phyloP scores from a whole-genome alignment of 2,113 vertebrate genomes.

The Melanostigma gelatinosum region DNA sequence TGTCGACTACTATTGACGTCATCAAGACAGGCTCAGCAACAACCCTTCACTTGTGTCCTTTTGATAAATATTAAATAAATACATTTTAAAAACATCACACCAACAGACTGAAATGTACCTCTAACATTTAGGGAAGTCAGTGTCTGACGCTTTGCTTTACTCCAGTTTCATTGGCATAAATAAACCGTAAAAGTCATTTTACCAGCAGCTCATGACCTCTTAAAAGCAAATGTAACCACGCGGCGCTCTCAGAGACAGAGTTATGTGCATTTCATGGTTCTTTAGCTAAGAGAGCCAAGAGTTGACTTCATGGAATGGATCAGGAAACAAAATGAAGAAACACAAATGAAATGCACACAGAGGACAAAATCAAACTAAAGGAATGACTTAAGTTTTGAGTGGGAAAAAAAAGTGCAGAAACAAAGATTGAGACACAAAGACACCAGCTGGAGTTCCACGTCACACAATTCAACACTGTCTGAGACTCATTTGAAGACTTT shows the following conservation, averaged over 20 bases:
- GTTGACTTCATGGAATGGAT: constrained; percentile 32
- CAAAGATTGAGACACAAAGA: background rate
- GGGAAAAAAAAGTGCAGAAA: background rate
- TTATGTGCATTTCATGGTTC: background rate
- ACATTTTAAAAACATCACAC: constrained; percentile 21
- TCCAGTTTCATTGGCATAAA: constrained; percentile 36
- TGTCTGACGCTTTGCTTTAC: constrained; percentile 1
- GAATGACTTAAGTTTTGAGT: background rate
- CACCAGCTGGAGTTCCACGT: background rate
- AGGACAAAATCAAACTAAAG: background rate
- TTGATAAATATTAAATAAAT: constrained; percentile 63
- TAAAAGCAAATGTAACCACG: constrained; percentile 18
- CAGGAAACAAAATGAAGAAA: background rate
- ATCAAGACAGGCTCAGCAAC: background rate
- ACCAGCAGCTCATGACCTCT: constrained; percentile 43
- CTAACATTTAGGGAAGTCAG: background rate
- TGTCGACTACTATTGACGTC: background rate
- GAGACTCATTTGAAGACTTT: background rate
- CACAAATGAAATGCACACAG: background rate
- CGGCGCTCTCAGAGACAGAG: constrained; percentile 1
- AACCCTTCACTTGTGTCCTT: constrained; percentile 16
- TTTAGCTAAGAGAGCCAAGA: background rate
- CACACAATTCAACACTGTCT: background rate
- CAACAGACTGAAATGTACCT: constrained; percentile 27
- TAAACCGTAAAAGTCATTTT: constrained; percentile 9